Evolutionary conservation across 2,113 vertebrate species (phyloP), one percentile per base, ranked within the genome.

Genomic region (Cricetomys ansorgei): DNA sequence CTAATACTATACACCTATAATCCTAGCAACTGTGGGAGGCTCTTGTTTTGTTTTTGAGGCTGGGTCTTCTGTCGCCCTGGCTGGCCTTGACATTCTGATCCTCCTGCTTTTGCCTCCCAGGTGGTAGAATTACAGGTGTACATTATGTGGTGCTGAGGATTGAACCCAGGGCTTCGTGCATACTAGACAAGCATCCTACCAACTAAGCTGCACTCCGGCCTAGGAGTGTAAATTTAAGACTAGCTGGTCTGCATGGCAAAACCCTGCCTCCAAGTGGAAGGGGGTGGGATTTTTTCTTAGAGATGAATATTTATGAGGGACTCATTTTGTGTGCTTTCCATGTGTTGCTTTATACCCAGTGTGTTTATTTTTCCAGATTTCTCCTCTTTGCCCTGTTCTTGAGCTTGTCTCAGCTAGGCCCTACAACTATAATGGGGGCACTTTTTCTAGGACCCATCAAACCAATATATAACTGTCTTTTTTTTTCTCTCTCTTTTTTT

Each of bases 321-420:
- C 86, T 97, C 95, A 97, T 94, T 98, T 23, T 92, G 69, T 97
- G 96, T 97, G 97, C 96, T 98, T 97, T 97, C 95, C 95, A n/a
- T 96, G 96, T 97, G 93, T 95, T 97, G 96, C 96, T 97, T 97
- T 96, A 92, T 96, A 50, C 91, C 97, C 92, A 64, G 2, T 92
- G 87, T 97, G 89, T 96, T 97, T 96, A 31, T 95, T 91, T 94
- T 92, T 96, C 76, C 96, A 96, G 95, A 97, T 79, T 95, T 91
- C 83, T 97, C 91, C 94, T 97, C 79, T 97, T 79, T 96, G 23
- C 97, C 97, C 96, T 95, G n/a, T 93, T 94, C 94, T 96, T 96
- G 89, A 96, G 69, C 69, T 89, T 96, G 88, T 91, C 93, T 97
- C 94, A 97, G 92, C 95, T 97, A 97, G 97, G 92, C 94, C 90